Evolutionary conservation across 2,113 vertebrate species (phyloP), one percentile per base, ranked within the genome.

Genomic region (Spilogale gracilis): DNA sequence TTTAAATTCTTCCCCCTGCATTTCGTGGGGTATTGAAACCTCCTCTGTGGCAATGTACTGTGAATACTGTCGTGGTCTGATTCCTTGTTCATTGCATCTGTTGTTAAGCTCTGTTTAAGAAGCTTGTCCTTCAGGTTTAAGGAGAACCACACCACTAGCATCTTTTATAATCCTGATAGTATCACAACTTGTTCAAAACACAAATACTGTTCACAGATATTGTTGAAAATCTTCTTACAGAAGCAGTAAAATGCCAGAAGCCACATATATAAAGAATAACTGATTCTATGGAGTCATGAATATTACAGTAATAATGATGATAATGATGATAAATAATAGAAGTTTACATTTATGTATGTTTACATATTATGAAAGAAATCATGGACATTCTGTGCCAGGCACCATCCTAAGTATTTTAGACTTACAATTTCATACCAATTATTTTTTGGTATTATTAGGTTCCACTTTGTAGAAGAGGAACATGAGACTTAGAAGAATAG

Each of bases 101-200:
- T 30, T 78, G 58, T 43, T 69, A n/a, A 79, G 7, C 16, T 65
- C 58, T 69, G 21, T 38, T 38, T 27, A 86, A 94, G 84, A 85
- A 80, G 69, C 20, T 45, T 11, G 61, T 78, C 61, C 61, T 85
- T 63, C 63, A 58, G 43, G 43, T 67, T 90, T 25, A 86, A 50
- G 2, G 14, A 52, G 48, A 93, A 52, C 90, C 73, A 30, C 21
- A 56, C 60, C 52, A 67, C 11, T 54, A 38, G 18, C 52, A 81
- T 45, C 67, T 74, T 80, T 58, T 74, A 56, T 38, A 56, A 92
- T 48, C n/a, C n/a, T 82, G 85, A 78, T 50, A 82, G 16, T 30
- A 56, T 84, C 43, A 38, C 45, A 71, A 54, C 32, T 93, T 84
- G 25, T 71, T 84, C 79, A 84, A 60, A 96, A 88, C 52, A 78